These are phyloP conservation scores for Gallinago paraguaiae DNA, from an alignment of 2,113 vertebrate genomes.

Conservation along the genomic window DNA sequence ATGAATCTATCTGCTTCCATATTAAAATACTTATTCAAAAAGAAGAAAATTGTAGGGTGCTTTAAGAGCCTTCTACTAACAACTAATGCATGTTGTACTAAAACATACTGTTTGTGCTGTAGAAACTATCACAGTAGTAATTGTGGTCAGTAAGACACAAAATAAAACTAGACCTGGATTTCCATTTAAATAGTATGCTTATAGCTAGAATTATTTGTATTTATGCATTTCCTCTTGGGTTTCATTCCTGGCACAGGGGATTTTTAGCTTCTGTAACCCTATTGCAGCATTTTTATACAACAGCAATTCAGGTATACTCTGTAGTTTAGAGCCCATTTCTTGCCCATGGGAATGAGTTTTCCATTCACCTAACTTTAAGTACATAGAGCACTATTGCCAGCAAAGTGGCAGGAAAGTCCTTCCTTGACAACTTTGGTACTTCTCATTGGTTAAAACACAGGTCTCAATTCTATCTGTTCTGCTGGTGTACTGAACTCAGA, in stretches of 20 bases:
- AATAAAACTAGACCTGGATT: slow-evolving; percentile 57
- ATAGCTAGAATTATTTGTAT: slow-evolving; percentile 55
- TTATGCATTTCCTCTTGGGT: slow-evolving; percentile 54
- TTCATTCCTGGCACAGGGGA: slow-evolving; percentile 50
- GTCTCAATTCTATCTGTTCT: slow-evolving; percentile 28
- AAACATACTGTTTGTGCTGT: not conserved
- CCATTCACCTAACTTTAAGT: slow-evolving; percentile 50
- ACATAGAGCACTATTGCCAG: slow-evolving; percentile 43
- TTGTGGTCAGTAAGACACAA: slow-evolving; percentile 12
- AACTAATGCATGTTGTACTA: not conserved
- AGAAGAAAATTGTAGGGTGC: not conserved
- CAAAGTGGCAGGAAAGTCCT: slow-evolving; percentile 33
- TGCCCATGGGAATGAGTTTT: slow-evolving; percentile 54
- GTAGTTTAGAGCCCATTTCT: slow-evolving; percentile 40
- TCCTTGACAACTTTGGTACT: slow-evolving; percentile 43
- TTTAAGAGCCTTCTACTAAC: slow-evolving; percentile 13
- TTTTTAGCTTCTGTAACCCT: slow-evolving; percentile 53
- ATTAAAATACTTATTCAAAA: not conserved
- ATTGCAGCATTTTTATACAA: slow-evolving; percentile 50
- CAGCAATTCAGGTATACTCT: slow-evolving; percentile 48
- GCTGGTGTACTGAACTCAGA: slow-evolving; percentile 1
- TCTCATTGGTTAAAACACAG: slow-evolving; percentile 10
- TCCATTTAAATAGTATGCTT: slow-evolving; percentile 74
- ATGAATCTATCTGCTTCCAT: not conserved
- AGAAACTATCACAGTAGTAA: not conserved